Evolutionary conservation across 2,888 invertebrate species (phyloP).

Genomic region (Axea sp.): DNA sequence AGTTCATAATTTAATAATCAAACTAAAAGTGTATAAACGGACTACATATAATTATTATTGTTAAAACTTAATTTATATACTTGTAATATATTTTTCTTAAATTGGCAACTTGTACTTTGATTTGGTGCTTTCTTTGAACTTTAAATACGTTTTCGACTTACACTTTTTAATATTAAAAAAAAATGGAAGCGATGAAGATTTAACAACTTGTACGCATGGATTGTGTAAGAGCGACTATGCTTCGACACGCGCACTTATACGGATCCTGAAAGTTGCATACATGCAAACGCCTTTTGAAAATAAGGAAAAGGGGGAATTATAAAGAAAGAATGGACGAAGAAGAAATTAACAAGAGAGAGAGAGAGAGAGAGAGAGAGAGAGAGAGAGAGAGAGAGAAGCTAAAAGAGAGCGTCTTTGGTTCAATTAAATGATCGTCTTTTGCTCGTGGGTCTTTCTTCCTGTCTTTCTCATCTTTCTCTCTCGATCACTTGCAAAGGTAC

Average conservation of each 20-base stretch:
- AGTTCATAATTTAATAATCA: too few species aligned
- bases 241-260: slow-evolving; percentile 49
- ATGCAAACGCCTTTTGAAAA: slow-evolving; percentile 42
- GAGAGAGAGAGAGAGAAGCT: slow-evolving; percentile 25
- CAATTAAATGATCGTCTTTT: slow-evolving; percentile 73
- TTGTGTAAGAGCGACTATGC: slow-evolving; percentile 17
- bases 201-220: slow-evolving; percentile 35
- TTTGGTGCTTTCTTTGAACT: too few species aligned
- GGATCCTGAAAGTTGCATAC: slow-evolving; percentile 27
- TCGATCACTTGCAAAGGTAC: slow-evolving; percentile 65
- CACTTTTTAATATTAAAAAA: slow-evolving; percentile 10
- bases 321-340: slow-evolving; percentile 12
- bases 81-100: too few species aligned
- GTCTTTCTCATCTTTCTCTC: slow-evolving; percentile 29
- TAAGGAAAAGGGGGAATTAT: slow-evolving; percentile 30
- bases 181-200: slow-evolving; percentile 23
- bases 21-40: too few species aligned
- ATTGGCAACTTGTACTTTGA: too few species aligned
- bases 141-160: neutral
- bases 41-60: too few species aligned
- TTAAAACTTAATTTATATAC: too few species aligned
- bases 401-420: slow-evolving; percentile 65
- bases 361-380: neutral
- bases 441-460: slow-evolving; percentile 60
- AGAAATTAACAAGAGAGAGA: neutral